These are phyloP conservation scores for Bradypus variegatus DNA, from an alignment of 2,797 vertebrate species.

Conservation along the genomic window DNA sequence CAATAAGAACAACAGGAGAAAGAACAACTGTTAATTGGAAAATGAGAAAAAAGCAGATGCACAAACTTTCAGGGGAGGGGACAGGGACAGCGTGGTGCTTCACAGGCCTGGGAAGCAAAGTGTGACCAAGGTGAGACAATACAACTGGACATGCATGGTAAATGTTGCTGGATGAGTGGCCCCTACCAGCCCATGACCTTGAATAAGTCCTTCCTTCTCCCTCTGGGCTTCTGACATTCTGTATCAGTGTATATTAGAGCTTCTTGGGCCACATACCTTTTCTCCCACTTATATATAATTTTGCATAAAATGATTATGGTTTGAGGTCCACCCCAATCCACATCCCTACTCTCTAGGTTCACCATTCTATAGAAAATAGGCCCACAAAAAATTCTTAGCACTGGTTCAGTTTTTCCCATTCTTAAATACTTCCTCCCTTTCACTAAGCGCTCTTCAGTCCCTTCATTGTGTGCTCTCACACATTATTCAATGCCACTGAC, in stretches of 20 bases:
- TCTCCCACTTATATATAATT: background rate
- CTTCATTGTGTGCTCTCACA: background rate
- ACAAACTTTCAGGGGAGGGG: background rate
- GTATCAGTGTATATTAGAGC: background rate
- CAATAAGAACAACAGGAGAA: background rate
- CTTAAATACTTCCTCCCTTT: background rate
- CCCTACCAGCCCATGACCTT: background rate
- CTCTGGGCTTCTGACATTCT: background rate
- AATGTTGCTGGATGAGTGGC: background rate
- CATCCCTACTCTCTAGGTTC: background rate
- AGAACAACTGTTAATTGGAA: background rate
- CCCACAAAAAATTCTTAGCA: background rate
- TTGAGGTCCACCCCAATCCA: background rate
- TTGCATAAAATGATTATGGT: background rate
- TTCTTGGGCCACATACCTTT: background rate
- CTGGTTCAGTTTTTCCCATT: background rate
- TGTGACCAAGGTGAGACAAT: background rate
- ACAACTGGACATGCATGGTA: background rate
- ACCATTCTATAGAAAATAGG: background rate
- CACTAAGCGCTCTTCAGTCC: accelerated
- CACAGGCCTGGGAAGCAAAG: background rate
- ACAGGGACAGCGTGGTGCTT: background rate
- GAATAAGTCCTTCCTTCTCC: background rate
- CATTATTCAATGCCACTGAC: no score
- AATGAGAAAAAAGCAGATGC: background rate